A percentile compares a stretch with the other conserved stretches of the same genome.
Evolutionary conservation across 2,113 vertebrate species (phyloP).

Genomic region (Labeo rohita): DNA sequence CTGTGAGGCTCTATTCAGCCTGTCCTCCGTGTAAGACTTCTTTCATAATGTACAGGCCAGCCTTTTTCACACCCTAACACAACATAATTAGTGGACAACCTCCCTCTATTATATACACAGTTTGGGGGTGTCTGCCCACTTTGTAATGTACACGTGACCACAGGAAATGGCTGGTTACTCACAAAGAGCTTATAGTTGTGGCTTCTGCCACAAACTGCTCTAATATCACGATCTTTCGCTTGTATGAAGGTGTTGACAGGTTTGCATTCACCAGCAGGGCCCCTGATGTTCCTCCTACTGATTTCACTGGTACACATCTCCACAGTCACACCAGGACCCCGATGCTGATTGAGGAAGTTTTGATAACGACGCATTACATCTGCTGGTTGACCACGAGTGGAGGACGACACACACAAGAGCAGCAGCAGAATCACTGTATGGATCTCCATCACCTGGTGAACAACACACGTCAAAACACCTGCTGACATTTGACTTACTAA

Average conservation of each 20-base stretch:
- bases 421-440: no score
- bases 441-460: no score
- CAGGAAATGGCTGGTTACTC: background rate
- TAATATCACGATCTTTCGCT: rapidly evolving
- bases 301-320: background rate
- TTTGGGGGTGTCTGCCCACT: background rate
- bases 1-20: background rate
- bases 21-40: background rate
- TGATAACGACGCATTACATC: background rate
- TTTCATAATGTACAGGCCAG: background rate
- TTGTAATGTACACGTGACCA: background rate
- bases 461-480: no score
- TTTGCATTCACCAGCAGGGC: background rate
- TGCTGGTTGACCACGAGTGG: no score
- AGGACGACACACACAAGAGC: no score
- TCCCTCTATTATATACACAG: background rate
- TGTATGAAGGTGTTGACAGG: background rate
- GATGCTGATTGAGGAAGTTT: background rate
- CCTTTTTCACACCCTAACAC: background rate
- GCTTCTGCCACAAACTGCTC: background rate
- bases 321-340: background rate
- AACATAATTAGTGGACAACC: background rate
- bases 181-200: background rate
- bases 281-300: rapidly evolving
- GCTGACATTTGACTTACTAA: no score